These are phyloP conservation scores for Plutella xylostella DNA, from an alignment of 2,888 invertebrate species.

Conservation along the genomic window DNA sequence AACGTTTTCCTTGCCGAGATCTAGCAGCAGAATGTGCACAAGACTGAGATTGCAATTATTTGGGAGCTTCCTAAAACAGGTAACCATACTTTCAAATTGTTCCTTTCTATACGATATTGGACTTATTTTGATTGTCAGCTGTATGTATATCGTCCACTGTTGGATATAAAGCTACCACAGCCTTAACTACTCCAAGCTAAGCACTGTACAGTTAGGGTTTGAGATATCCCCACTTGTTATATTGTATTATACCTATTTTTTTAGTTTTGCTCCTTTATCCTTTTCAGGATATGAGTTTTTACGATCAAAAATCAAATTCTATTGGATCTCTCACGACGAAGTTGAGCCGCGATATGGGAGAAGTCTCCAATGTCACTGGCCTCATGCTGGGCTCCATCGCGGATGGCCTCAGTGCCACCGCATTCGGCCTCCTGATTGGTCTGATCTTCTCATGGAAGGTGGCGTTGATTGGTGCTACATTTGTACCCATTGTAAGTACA, in stretches of 20 bases:
- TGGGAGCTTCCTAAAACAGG: slow-evolving; percentile 68
- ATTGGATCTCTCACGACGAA: slow-evolving; percentile 61
- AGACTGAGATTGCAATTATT: slow-evolving; percentile 66
- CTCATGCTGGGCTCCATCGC: slow-evolving; percentile 53
- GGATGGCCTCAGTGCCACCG: slow-evolving; percentile 49
- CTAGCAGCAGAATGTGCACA: slow-evolving; percentile 82
- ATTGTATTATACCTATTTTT: too few relatives aligned
- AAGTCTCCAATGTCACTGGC: slow-evolving; percentile 61
- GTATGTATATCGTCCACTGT: too few relatives aligned
- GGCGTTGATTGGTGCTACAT: slow-evolving; percentile 50
- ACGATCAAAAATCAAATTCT: slow-evolving; percentile 54
- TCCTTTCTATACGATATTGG: too few relatives aligned
- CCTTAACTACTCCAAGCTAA: too few relatives aligned
- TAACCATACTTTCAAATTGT: too few relatives aligned
- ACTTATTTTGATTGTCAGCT: too few relatives aligned
- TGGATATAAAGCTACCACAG: too few relatives aligned
- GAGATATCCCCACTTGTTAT: too few relatives aligned
- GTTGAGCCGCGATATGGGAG: slow-evolving; percentile 59
- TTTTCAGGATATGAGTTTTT: slow-evolving; percentile 63
- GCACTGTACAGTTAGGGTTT: too few relatives aligned
- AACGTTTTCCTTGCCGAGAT: slow-evolving; percentile 78
- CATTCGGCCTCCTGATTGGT: slow-evolving; percentile 47
- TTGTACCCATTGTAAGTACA: slow-evolving; percentile 48
- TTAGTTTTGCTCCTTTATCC: too few relatives aligned
- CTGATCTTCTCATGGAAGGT: slow-evolving; percentile 55